A percentile compares a stretch with the other conserved stretches of the same genome.
phyloP scores from a whole-genome alignment of 2,113 vertebrate species.

The Clupea harengus region DNA sequence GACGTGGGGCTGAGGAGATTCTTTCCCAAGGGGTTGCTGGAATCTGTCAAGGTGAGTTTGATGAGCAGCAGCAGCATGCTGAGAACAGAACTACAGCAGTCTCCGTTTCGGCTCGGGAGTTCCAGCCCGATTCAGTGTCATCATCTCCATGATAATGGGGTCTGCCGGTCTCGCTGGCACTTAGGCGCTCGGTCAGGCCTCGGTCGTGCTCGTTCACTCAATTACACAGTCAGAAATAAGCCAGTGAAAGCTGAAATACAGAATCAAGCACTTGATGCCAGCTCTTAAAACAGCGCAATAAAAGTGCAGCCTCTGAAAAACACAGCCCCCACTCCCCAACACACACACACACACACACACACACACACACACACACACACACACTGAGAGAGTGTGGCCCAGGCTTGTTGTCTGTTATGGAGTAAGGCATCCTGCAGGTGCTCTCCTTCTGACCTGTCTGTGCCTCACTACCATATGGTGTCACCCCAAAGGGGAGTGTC shows the following conservation, averaged over 20 bases:
- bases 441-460: not conserved
- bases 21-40: constrained; percentile 94
- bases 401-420: not conserved
- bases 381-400: too few species aligned
- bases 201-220: not conserved
- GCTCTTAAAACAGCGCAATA: too few species aligned
- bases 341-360: not conserved
- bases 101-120: not conserved
- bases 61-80: not conserved
- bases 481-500: not conserved
- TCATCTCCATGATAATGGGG: not conserved
- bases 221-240: not conserved
- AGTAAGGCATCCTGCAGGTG: not conserved
- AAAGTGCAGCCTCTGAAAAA: too few species aligned
- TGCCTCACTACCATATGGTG: not conserved
- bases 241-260: not conserved
- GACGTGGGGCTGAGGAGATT: constrained; percentile 96
- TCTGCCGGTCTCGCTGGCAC: not conserved
- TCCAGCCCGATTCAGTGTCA: not conserved
- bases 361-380: too few species aligned
- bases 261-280: not conserved
- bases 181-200: not conserved
- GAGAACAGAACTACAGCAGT: not conserved
- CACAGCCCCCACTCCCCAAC: not conserved
- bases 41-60: constrained; percentile 93